These are phyloP conservation scores for Epiperipatus broadwayi DNA, from an alignment of 2,888 invertebrate genomes.

Conservation along the genomic window DNA sequence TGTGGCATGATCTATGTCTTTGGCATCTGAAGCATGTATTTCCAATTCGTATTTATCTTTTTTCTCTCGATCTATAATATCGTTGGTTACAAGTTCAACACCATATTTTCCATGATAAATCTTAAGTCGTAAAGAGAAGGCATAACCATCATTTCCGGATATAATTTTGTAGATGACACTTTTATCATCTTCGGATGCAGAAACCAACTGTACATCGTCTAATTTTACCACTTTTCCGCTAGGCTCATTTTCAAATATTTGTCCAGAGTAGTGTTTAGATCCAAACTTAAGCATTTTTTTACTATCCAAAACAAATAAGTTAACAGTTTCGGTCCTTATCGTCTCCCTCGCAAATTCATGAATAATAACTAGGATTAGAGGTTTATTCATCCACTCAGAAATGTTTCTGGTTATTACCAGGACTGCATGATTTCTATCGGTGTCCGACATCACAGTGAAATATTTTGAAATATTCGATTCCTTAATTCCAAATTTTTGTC, in stretches of 20 bases:
- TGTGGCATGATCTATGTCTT: slow-evolving; percentile 57
- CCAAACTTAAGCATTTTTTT: slow-evolving; percentile 60
- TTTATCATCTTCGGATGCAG: slow-evolving; percentile 25
- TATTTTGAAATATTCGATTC: slow-evolving; percentile 63
- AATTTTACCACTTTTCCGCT: slow-evolving; percentile 49
- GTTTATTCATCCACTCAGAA: slow-evolving; percentile 55
- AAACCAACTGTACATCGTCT: slow-evolving; percentile 48
- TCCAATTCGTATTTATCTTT: slow-evolving; percentile 49
- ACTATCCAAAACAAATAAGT: slow-evolving; percentile 61
- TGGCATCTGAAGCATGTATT: slow-evolving; percentile 57
- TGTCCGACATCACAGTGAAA: slow-evolving; percentile 65
- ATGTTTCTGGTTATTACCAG: slow-evolving; percentile 76
- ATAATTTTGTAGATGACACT: slow-evolving; percentile 54
- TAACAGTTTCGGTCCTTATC: slow-evolving; percentile 56
- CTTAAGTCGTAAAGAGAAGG: slow-evolving; percentile 59
- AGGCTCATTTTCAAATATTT: slow-evolving; percentile 52
- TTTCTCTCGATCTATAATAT: slow-evolving; percentile 56
- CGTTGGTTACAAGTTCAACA: slow-evolving; percentile 22
- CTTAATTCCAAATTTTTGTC: slow-evolving; percentile 41
- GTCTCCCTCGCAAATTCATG: slow-evolving; percentile 40
- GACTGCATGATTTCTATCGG: too few relatives aligned
- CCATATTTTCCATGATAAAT: too few relatives aligned
- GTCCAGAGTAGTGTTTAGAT: slow-evolving; percentile 38
- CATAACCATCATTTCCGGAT: slow-evolving; percentile 50
- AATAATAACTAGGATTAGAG: slow-evolving; percentile 56